Evolutionary conservation across 2,797 vertebrate genomes (phyloP).

Genomic region (Periophthalmus magnuspinnatus): DNA sequence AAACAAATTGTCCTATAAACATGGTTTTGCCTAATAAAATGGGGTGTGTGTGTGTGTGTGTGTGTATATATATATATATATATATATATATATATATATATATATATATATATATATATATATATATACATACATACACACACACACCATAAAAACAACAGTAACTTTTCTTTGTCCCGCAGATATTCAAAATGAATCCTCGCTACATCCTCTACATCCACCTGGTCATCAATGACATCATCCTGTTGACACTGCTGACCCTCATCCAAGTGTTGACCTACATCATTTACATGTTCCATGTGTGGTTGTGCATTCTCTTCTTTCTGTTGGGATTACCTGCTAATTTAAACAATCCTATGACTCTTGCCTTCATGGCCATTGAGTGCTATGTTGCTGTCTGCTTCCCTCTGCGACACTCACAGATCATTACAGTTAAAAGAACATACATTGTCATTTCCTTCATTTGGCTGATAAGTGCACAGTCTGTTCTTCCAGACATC

Average conservation of each 20-base stretch:
- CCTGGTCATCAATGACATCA: slow-evolving; percentile 68
- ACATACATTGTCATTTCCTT: slow-evolving; percentile 42
- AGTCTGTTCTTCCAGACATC: slow-evolving; percentile 49
- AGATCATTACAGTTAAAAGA: slow-evolving; percentile 55
- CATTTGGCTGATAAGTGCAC: slow-evolving; percentile 38
- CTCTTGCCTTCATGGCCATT: slow-evolving; percentile 61
- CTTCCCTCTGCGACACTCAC: slow-evolving; percentile 52
- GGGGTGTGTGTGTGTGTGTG: no score
- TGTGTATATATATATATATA: no score
- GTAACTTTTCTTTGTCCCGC: background rate
- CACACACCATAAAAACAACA: no score
- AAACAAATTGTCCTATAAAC: no score
- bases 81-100: no score
- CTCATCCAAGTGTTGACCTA: slow-evolving; percentile 43
- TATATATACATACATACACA: no score
- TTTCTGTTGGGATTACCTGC: slow-evolving; percentile 17
- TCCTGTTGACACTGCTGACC: slow-evolving; percentile 45
- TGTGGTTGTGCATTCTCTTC: slow-evolving; percentile 42
- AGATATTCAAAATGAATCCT: slow-evolving; percentile 5
- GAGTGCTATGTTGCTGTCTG: slow-evolving; percentile 66
- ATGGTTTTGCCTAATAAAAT: no score
- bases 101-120: no score
- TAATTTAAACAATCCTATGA: slow-evolving; percentile 49
- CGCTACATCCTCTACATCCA: slow-evolving; percentile 60
- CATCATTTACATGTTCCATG: background rate